These are phyloP conservation scores for Lysandra bellargus DNA, from an alignment of 2,888 invertebrate species.

Conservation along the genomic window DNA sequence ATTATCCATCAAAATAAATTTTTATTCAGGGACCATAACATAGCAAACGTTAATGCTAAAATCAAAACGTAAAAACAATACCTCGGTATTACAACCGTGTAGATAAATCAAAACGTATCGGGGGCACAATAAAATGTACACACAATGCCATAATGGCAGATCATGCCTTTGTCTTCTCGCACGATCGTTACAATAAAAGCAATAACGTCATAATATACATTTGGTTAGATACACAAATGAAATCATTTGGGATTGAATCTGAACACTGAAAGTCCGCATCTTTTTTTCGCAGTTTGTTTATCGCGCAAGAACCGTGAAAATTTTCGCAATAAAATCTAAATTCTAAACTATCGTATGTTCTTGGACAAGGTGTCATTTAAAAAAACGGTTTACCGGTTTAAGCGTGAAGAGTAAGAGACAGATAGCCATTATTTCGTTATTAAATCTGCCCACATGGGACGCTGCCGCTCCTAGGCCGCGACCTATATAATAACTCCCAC, in stretches of 20 bases:
- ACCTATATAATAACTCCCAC: too few relatives aligned
- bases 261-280: too few relatives aligned
- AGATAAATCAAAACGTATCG: slow-evolving; percentile 5
- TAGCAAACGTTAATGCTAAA: not conserved
- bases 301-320: not conserved
- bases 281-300: too few relatives aligned
- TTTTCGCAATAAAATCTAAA: not conserved
- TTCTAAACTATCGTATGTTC: too few relatives aligned
- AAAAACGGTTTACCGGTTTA: too few relatives aligned
- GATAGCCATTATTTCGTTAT: too few relatives aligned
- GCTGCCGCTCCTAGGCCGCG: too few relatives aligned
- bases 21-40: not conserved
- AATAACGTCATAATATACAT: not conserved
- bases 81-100: slow-evolving; percentile 4
- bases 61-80: slow-evolving; percentile 14
- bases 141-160: slow-evolving; percentile 5
- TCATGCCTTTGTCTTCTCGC: not conserved
- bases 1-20: not conserved
- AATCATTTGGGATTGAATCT: not conserved
- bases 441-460: too few relatives aligned
- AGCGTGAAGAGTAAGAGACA: too few relatives aligned
- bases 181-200: slow-evolving; percentile 11
- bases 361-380: too few relatives aligned
- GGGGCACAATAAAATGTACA: slow-evolving; percentile 13
- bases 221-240: not conserved